phyloP scores from a whole-genome alignment of 2,113 vertebrate species.

The Cynopterus brachyotis region DNA sequence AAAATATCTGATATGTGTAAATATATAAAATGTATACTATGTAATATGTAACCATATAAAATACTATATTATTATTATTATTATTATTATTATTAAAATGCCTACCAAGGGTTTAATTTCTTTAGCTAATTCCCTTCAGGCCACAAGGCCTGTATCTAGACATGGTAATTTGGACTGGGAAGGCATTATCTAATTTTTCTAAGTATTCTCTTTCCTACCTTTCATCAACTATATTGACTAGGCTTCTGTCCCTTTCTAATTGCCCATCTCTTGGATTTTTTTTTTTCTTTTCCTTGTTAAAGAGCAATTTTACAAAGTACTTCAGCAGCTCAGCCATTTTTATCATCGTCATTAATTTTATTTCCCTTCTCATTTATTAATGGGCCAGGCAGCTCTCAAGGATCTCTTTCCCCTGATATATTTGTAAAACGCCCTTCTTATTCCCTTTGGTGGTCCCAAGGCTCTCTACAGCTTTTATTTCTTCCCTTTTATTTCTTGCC shows the following conservation, averaged over 20 bases:
- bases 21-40: background rate
- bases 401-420: slow-evolving; percentile 64
- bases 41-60: background rate
- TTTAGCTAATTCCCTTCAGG: slow-evolving; percentile 49
- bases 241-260: slow-evolving; percentile 63
- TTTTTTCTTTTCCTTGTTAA: slow-evolving; percentile 70
- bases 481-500: slow-evolving; percentile 31
- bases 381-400: slow-evolving; percentile 65
- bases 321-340: slow-evolving; percentile 71
- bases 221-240: slow-evolving; percentile 65
- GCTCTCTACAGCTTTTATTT: slow-evolving; percentile 36
- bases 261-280: slow-evolving; percentile 43
- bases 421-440: slow-evolving; percentile 63
- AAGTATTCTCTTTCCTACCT: slow-evolving; percentile 56
- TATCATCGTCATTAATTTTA: slow-evolving; percentile 80
- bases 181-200: slow-evolving; percentile 40
- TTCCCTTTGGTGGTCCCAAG: slow-evolving; percentile 28
- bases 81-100: background rate
- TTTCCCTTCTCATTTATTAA: slow-evolving; percentile 78
- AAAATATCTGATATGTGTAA: too few species aligned
- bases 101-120: slow-evolving; percentile 57
- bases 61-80: background rate
- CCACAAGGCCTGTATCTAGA: slow-evolving; percentile 36
- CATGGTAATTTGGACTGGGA: background rate
- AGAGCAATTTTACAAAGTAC: slow-evolving; percentile 78